Evolutionary conservation across 2,888 invertebrate genomes (phyloP).

Genomic region (Sclerodermus sp.): DNA sequence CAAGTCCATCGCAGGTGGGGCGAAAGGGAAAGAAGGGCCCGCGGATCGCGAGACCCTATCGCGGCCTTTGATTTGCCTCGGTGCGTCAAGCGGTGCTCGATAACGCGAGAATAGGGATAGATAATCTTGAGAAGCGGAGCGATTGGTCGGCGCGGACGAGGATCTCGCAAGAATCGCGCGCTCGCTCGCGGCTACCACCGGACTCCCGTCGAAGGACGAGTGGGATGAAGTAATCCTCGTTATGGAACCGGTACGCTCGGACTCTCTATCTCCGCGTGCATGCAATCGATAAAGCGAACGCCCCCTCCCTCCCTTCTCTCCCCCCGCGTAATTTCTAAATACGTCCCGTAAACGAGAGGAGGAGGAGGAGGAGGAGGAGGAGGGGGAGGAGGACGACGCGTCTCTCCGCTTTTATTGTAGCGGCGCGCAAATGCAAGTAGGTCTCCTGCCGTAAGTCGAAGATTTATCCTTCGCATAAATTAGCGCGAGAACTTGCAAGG

Average conservation of each 20-base stretch:
- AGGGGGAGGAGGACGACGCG: neutral
- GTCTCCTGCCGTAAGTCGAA: too few relatives aligned
- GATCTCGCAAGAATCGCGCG: constrained; percentile 17
- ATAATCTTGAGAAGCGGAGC: neutral
- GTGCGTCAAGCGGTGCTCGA: too few relatives aligned
- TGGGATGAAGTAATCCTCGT: constrained; percentile 43
- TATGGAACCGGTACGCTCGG: constrained; percentile 38
- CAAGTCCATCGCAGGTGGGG: constrained; percentile 21
- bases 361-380: neutral
- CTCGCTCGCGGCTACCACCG: constrained; percentile 9
- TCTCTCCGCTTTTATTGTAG: too few relatives aligned
- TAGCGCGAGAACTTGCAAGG: too few relatives aligned
- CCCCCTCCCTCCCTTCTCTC: too few relatives aligned
- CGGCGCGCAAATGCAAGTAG: too few relatives aligned
- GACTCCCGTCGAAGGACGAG: constrained; percentile 31
- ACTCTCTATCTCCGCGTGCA: constrained; percentile 23
- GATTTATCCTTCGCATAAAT: too few relatives aligned
- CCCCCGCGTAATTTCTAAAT: constrained; percentile 33
- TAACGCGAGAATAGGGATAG: too few relatives aligned
- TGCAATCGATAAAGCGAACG: constrained; percentile 25
- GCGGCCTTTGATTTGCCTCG: neutral
- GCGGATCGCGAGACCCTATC: too few relatives aligned
- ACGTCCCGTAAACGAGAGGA: constrained; percentile 19
- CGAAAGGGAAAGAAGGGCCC: constrained; percentile 17
- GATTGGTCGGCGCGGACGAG: constrained; percentile 22